Conservation (phyloP, 2,113 vertebrate genomes). For the Sapayoa aenigma region DNA sequence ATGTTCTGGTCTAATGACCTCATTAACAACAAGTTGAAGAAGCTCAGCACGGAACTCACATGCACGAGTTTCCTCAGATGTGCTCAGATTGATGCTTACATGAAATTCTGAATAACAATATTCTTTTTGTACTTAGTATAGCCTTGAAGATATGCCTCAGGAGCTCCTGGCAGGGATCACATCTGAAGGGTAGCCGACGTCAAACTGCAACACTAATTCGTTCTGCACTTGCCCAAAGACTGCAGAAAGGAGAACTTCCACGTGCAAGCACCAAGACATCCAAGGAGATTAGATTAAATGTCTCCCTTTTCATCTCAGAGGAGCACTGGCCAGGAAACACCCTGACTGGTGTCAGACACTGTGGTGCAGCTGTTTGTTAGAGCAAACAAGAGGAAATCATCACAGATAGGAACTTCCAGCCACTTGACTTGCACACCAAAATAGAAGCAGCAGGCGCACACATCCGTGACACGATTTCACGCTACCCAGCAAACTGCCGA, state of each 20-base stretch:
- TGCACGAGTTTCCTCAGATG: neutral
- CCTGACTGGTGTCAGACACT: constrained; percentile 59
- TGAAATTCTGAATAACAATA: neutral
- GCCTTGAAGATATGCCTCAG: neutral
- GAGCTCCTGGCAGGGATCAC: neutral
- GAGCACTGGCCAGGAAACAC: constrained; percentile 69
- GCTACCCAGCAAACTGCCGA: neutral
- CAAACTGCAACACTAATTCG: constrained; percentile 40
- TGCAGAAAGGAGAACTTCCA: constrained; percentile 18
- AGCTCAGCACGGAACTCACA: neutral
- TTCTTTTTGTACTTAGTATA: neutral
- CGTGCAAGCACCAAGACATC: constrained; percentile 27
- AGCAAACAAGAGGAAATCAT: constrained; percentile 66
- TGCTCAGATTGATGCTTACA: neutral
- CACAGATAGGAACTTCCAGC: constrained; percentile 60
- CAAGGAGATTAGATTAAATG: constrained; percentile 70
- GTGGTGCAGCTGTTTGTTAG: constrained; percentile 75
- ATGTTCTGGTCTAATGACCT: neutral
- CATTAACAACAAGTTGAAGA: neutral
- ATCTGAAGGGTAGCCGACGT: neutral
- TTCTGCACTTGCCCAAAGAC: constrained; percentile 40
- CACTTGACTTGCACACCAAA: constrained; percentile 65
- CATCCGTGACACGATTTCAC: neutral
- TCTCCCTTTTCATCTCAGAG: constrained; percentile 70
- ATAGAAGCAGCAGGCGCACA: constrained; percentile 9